Conservation (phyloP, 1,140 invertebrate species). For the Achatina immaculata region DNA sequence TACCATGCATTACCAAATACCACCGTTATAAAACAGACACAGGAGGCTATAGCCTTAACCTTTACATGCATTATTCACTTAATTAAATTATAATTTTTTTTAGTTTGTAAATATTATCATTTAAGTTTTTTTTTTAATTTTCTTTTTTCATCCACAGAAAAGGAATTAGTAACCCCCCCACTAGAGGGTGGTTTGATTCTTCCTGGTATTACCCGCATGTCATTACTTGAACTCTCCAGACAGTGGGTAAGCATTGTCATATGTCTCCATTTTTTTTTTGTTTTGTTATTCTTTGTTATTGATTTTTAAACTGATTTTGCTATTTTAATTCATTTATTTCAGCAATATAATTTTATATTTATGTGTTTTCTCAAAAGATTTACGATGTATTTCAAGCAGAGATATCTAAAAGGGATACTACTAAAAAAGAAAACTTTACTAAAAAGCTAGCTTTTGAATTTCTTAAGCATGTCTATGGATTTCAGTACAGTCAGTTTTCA, state of each 20-base stretch:
- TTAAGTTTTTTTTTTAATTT: too few relatives aligned
- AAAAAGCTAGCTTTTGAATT: neutral
- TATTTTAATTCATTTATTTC: too few relatives aligned
- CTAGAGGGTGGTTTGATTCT: conserved; percentile 81
- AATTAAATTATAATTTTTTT: too few relatives aligned
- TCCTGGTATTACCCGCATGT: conserved; percentile 92
- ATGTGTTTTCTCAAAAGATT: neutral
- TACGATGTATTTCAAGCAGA: too few relatives aligned
- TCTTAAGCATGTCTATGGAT: neutral
- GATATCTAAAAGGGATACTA: neutral
- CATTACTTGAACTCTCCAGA: conserved; percentile 84
- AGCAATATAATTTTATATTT: neutral
- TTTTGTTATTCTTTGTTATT: neutral
- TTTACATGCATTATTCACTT: too few relatives aligned
- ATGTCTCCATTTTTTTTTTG: conserved; percentile 10
- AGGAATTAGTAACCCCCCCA: conserved; percentile 93
- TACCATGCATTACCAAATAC: too few relatives aligned
- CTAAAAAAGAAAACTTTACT: neutral
- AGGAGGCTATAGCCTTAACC: too few relatives aligned
- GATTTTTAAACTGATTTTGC: neutral
- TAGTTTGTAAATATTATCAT: too few relatives aligned
- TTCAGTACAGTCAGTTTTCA: neutral
- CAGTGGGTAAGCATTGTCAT: conserved; percentile 86
- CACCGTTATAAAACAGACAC: too few relatives aligned
- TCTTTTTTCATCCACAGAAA: conserved; percentile 77